phyloP scores from a whole-genome alignment of 2,888 invertebrate genomes.

The Eupithecia subfuscata region DNA sequence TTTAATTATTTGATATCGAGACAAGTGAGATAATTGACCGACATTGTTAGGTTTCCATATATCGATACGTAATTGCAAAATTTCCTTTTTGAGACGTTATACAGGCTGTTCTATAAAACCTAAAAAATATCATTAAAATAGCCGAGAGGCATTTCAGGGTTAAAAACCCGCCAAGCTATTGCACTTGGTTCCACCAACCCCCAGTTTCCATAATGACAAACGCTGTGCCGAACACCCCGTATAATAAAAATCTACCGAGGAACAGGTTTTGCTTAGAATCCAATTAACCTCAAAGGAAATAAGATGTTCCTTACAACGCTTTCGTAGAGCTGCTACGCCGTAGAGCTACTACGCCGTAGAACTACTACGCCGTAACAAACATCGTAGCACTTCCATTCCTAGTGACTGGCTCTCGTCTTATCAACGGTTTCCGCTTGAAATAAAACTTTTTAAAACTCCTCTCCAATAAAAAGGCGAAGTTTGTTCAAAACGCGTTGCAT shows the following conservation, averaged over 20 bases:
- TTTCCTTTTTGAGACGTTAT: background rate
- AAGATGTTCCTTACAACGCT: background rate
- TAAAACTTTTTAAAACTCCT: constrained; percentile 3
- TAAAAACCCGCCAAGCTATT: no score
- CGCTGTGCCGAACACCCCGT: no score
- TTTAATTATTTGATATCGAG: background rate
- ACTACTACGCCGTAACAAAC: background rate
- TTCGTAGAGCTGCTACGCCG: background rate
- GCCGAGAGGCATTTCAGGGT: no score
- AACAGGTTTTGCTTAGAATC: background rate
- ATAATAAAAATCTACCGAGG: no score
- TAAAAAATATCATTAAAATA: no score
- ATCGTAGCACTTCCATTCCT: background rate
- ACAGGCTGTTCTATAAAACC: no score
- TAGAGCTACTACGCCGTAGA: background rate
- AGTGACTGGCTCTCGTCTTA: background rate
- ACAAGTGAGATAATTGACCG: background rate
- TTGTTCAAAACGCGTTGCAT: constrained; percentile 29
- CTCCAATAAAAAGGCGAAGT: constrained; percentile 17
- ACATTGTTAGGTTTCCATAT: background rate
- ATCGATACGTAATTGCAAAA: background rate
- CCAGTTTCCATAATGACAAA: no score
- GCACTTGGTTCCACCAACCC: no score
- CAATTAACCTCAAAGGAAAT: background rate
- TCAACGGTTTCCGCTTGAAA: constrained; percentile 5